Evolutionary conservation across 2,797 vertebrate genomes (phyloP).

Genomic region (Amphiprion clarkii): DNA sequence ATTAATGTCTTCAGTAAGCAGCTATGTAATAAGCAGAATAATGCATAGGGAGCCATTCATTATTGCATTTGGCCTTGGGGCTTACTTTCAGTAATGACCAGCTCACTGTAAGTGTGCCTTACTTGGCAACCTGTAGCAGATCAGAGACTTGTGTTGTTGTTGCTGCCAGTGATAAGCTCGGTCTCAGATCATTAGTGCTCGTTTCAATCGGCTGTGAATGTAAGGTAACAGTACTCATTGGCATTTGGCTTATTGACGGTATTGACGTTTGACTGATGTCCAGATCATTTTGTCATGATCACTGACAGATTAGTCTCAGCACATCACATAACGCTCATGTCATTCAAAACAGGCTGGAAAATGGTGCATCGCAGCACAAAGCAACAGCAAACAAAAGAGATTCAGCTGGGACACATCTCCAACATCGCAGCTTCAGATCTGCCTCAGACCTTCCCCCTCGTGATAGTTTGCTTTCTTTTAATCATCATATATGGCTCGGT

Average conservation of each 20-base stretch:
- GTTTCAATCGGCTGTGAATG: constrained; percentile 50
- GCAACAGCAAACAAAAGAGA: neutral
- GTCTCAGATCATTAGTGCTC: constrained; percentile 57
- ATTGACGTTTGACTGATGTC: constrained; percentile 48
- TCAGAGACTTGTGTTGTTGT: constrained; percentile 36
- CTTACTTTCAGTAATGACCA: constrained; percentile 77
- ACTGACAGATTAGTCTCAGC: constrained; percentile 31
- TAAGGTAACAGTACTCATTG: constrained; percentile 38
- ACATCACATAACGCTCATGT: neutral
- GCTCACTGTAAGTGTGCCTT: constrained; percentile 55
- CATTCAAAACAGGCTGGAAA: neutral
- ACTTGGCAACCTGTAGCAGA: constrained; percentile 73
- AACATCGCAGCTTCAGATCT: constrained; percentile 4
- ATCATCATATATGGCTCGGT: neutral
- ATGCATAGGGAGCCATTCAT: constrained; percentile 66
- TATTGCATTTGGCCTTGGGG: constrained; percentile 66
- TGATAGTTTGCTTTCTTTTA: neutral
- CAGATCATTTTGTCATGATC: constrained; percentile 36
- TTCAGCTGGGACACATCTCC: neutral
- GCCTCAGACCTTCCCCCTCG: constrained; percentile 6
- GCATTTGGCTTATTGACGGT: constrained; percentile 49
- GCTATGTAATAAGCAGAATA: constrained; percentile 63
- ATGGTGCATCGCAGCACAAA: neutral
- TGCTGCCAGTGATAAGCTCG: constrained; percentile 63
- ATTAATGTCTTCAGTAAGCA: constrained; percentile 55